Conservation (phyloP, 2,797 vertebrate genomes). For the Characodon lateralis region DNA sequence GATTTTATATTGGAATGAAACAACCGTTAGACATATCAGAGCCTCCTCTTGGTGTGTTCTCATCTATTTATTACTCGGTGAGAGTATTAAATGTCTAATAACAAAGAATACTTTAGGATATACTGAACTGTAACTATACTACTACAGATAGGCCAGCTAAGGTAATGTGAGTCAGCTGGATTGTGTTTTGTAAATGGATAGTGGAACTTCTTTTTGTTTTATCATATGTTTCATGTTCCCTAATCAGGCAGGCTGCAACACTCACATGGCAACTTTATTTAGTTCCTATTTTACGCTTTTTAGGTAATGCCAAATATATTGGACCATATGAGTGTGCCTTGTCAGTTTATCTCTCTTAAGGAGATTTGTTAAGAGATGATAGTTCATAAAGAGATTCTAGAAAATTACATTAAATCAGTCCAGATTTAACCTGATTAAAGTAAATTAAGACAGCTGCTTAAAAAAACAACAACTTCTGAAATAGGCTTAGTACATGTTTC, state of each 20-base stretch:
- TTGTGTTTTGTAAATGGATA: slow-evolving; percentile 18
- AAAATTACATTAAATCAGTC: background rate
- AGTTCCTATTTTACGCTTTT: background rate
- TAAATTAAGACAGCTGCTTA: background rate
- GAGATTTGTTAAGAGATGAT: background rate
- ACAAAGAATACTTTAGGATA: background rate
- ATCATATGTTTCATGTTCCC: slow-evolving; percentile 6
- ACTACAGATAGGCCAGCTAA: background rate
- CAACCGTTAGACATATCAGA: slow-evolving; percentile 22
- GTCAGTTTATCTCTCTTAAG: background rate
- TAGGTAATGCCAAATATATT: background rate
- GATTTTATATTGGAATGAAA: slow-evolving; percentile 52
- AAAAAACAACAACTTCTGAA: background rate
- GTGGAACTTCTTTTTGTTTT: background rate
- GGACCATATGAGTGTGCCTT: background rate
- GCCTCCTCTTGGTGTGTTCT: slow-evolving; percentile 33
- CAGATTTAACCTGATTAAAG: slow-evolving; percentile 7
- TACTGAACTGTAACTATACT: background rate
- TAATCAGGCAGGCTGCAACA: slow-evolving; percentile 3
- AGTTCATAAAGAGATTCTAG: background rate
- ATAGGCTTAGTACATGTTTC: slow-evolving; percentile 4
- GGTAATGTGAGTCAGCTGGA: background rate
- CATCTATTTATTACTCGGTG: slow-evolving; percentile 5
- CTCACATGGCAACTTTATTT: slow-evolving; percentile 17
- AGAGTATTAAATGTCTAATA: background rate